Evolutionary conservation across 2,888 invertebrate species (phyloP), one percentile per base, ranked within the genome.

Genomic region (Cactoblastis cactorum): DNA sequence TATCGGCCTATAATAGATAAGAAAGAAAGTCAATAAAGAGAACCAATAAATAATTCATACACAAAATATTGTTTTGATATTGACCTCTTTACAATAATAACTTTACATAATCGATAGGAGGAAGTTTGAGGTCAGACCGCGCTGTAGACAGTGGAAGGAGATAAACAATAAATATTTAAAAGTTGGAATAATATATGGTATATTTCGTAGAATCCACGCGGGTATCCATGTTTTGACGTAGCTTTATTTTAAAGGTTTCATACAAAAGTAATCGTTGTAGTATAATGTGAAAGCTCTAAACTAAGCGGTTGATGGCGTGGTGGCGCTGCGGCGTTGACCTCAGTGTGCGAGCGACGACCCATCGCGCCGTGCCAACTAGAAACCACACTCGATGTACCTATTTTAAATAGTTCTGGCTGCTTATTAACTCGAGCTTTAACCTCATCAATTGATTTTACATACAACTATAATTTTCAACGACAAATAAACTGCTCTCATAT

Each of bases 1-100:
- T 64, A 70, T 71, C 84, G 80, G 85, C 85, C 86, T 69, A 85
- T 65, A 81, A 82, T 55, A 56, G 84, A 82, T 87, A 86, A 77
- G 74, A 66, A 77, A 73, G 83, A 85, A 86, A 85, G 82, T 82
- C 84, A 85, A 88, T 75, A 78, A 62, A 63, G 67, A 65, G 61
- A 73, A 61, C 62, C 67, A 75, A 84, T 81, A 75, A 80, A 83
- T 86, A 74, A 83, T 80, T 77, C 72, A 82, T 78, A 59, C 61
- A 70, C 74, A 63, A 72, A 78, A 77, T 72, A 70, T 78, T 83
- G 77, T 80, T 83, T 76, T 79, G 77, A 74, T 81, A 81, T 77
- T 83, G 82, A 84, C 83, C 83, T 67, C 67, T 72, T 76, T 80
- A 69, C 59, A 62, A 62, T 53, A 59, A 66, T 54, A 62, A 68